Conservation (phyloP, 2,113 vertebrate species). For the Sialia sialis region DNA sequence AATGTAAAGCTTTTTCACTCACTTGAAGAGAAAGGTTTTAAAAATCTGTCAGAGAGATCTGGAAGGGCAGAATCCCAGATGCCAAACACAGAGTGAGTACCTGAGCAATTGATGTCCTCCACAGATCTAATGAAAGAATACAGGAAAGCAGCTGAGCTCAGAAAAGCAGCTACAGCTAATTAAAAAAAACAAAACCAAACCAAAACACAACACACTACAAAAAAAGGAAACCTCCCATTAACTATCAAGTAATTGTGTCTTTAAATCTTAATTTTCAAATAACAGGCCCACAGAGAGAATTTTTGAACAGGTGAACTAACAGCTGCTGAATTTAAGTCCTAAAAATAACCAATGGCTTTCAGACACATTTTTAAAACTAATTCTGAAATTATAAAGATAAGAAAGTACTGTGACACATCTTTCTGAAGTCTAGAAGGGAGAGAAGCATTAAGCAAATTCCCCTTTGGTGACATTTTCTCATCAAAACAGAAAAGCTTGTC, state of each 20-base stretch:
- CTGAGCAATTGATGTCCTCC: not conserved
- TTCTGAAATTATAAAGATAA: not conserved
- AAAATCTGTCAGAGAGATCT: slow-evolving; percentile 29
- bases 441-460: not conserved
- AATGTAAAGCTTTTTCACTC: slow-evolving; percentile 19
- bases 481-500: not conserved
- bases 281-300: not conserved
- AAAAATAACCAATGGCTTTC: not conserved
- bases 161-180: not conserved
- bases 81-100: not conserved
- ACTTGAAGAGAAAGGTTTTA: slow-evolving; percentile 42
- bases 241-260: not conserved
- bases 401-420: not conserved
- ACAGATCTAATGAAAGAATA: slow-evolving; percentile 34
- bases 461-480: not conserved
- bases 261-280: not conserved
- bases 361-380: not conserved
- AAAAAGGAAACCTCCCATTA: not conserved
- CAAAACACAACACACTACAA: not conserved
- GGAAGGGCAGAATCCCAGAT: not conserved
- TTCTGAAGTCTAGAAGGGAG: not conserved
- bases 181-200: not conserved
- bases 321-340: not conserved
- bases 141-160: not conserved
- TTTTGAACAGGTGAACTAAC: not conserved